Conservation (phyloP, 2,888 invertebrate genomes). For the Leucania comma region DNA sequence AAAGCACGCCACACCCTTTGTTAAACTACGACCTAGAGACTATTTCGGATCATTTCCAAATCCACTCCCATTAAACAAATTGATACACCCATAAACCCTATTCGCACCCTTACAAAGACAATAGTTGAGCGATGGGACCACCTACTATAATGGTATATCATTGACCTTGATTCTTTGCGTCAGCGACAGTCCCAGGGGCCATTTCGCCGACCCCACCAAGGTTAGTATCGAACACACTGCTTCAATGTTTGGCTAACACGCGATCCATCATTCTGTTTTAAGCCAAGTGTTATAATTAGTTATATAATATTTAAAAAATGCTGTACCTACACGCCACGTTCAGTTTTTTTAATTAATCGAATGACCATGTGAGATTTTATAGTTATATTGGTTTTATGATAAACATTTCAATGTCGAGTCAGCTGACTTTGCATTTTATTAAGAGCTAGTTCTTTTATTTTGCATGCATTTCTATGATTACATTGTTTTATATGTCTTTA, state of each 20-base stretch:
- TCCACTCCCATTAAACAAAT: conserved; percentile 67
- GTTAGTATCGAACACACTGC: conserved; percentile 61
- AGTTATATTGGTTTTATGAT: conserved; percentile 42
- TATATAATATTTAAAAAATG: conserved; percentile 49
- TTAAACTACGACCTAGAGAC: conserved; percentile 28
- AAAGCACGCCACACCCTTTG: conserved; percentile 30
- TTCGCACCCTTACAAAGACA: conserved; percentile 68
- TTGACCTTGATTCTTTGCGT: conserved; percentile 79
- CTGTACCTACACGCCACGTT: conserved; percentile 46
- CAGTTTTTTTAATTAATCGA: conserved; percentile 50
- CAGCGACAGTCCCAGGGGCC: conserved; percentile 76
- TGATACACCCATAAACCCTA: conserved; percentile 63
- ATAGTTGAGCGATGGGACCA: conserved; percentile 65
- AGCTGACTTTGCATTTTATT: conserved; percentile 28
- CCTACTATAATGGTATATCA: conserved; percentile 71
- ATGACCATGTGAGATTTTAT: conserved; percentile 38
- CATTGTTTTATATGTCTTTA: background rate
- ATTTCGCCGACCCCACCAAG: conserved; percentile 76
- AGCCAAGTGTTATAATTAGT: conserved; percentile 36
- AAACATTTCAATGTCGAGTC: conserved; percentile 24
- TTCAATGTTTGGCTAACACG: conserved; percentile 56
- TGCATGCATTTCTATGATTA: conserved; percentile 24
- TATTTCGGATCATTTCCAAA: conserved; percentile 38
- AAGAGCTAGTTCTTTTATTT: conserved; percentile 12
- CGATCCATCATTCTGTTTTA: conserved; percentile 64